Conservation (phyloP, 2,113 vertebrate genomes). For the Stegostoma tigrinum region DNA sequence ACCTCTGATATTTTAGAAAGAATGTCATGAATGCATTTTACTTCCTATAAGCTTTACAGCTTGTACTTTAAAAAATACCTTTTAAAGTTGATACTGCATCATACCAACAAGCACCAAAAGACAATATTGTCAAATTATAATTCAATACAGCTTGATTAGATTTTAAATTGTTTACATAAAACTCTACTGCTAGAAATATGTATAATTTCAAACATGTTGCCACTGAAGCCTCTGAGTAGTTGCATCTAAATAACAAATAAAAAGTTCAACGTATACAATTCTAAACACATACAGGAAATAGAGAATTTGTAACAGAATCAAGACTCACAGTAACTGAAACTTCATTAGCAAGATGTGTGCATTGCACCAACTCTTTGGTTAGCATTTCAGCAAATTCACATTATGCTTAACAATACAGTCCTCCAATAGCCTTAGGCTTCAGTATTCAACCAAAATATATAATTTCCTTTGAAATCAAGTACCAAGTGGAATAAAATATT, state of each 20-base stretch:
- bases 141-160: neutral
- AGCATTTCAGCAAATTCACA: neutral
- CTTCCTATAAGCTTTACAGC: conserved; percentile 27
- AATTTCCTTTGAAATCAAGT: neutral
- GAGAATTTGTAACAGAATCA: conserved; percentile 5
- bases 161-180: neutral
- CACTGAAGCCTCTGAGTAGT: neutral
- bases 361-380: neutral
- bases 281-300: neutral
- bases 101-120: conserved; percentile 26
- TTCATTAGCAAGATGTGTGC: neutral
- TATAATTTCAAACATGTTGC: neutral
- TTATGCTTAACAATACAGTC: neutral
- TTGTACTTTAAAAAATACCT: conserved; percentile 5
- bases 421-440: neutral
- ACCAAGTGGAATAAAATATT: neutral
- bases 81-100: conserved; percentile 29
- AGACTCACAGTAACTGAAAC: neutral
- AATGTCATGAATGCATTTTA: neutral
- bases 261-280: conserved; percentile 14
- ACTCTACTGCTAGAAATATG: neutral
- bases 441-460: neutral
- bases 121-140: conserved; percentile 29
- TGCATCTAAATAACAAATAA: neutral
- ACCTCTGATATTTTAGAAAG: neutral